Percentiles rank a stretch among this genome's conserved stretches.
Evolutionary conservation across 2,113 vertebrate genomes (phyloP).

Genomic region (Burhinus bistriatus): DNA sequence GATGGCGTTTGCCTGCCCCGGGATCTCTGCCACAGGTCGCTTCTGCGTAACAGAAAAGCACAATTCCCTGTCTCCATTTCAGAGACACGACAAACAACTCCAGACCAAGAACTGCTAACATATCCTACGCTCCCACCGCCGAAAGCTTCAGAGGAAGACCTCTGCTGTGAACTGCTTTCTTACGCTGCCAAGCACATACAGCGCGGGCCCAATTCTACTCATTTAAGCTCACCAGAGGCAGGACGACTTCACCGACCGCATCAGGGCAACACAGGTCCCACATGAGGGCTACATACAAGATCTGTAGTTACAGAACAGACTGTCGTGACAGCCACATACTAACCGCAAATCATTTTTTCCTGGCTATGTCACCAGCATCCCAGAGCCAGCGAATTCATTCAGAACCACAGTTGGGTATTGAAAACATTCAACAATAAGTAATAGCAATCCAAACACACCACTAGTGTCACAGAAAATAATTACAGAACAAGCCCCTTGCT

Average conservation of each 20-base stretch:
- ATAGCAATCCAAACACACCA: background rate
- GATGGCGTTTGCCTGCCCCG: fast-evolving
- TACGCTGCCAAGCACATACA: fast-evolving
- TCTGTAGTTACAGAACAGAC: background rate
- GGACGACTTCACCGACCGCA: background rate
- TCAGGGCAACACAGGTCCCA: background rate
- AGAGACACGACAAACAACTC: background rate
- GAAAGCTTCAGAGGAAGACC: background rate
- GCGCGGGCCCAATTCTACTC: background rate
- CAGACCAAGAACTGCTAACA: background rate
- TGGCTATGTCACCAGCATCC: background rate
- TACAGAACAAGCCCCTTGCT: background rate
- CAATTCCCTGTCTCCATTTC: background rate
- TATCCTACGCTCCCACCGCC: background rate
- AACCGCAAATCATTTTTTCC: background rate
- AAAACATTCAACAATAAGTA: background rate
- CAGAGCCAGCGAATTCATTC: background rate
- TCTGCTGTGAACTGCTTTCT: background rate
- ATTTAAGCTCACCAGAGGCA: background rate
- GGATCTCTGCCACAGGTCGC: background rate
- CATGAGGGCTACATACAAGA: fast-evolving
- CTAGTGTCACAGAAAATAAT: background rate
- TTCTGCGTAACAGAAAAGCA: background rate
- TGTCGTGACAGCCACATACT: background rate
- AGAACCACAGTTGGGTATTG: background rate